These are phyloP conservation scores for Mesitornis unicolor DNA, from an alignment of 2,113 vertebrate species.

Conservation along the genomic window DNA sequence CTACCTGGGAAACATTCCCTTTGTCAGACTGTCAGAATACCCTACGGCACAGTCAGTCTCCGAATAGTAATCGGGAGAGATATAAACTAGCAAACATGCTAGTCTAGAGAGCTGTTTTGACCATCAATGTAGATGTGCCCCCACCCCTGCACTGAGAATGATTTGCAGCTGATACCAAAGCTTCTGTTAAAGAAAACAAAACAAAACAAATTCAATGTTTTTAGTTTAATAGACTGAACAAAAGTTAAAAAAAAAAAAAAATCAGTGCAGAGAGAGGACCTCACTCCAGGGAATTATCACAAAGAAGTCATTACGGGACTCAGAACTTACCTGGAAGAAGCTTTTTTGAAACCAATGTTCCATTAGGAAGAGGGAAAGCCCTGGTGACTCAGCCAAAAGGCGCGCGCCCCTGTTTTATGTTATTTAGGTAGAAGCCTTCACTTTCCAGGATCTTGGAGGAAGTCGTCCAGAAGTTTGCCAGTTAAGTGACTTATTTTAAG, in stretches of 20 bases:
- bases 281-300: conserved; percentile 67
- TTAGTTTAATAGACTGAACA: conserved; percentile 76
- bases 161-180: conserved; percentile 81
- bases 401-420: conserved; percentile 81
- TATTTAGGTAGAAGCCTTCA: conserved; percentile 83
- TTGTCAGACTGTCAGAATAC: conserved; percentile 30
- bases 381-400: conserved; percentile 84
- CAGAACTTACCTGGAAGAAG: conserved; percentile 83
- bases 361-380: conserved; percentile 83
- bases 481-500: conserved; percentile 74
- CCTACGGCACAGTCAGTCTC: conserved; percentile 44
- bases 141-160: conserved; percentile 80
- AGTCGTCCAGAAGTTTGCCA: conserved; percentile 82
- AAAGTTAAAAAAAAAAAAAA: conserved; percentile 33
- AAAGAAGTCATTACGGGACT: conserved; percentile 67
- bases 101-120: conserved; percentile 75
- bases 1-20: conserved; percentile 43
- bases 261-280: conserved; percentile 73
- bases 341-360: conserved; percentile 79
- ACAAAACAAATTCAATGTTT: conserved; percentile 78
- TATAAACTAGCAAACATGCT: conserved; percentile 70
- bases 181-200: conserved; percentile 84
- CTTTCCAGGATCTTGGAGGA: conserved; percentile 85
- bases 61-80: conserved; percentile 38
- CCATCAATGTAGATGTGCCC: conserved; percentile 71